Percentiles rank a stretch among this genome's conserved stretches.
These are phyloP conservation scores for Homalodisca vitripennis DNA, from an alignment of 1,140 invertebrate species.

Conservation along the genomic window DNA sequence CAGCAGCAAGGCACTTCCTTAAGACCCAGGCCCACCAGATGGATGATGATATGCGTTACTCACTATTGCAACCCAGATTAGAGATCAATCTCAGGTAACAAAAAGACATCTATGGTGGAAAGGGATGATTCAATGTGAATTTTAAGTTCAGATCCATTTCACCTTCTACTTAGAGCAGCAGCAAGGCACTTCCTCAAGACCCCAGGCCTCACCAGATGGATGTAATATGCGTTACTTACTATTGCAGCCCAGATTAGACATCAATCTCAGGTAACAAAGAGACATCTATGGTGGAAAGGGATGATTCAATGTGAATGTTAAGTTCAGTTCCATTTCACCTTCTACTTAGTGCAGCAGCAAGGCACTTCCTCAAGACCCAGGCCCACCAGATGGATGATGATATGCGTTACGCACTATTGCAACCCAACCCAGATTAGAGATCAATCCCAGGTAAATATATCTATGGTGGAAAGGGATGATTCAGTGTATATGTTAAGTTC, in stretches of 20 bases:
- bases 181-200: constrained; percentile 92
- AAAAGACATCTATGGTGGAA: constrained; percentile 34
- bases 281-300: no score
- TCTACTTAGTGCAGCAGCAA: no score
- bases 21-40: constrained; percentile 83
- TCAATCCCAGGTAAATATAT: constrained; percentile 79
- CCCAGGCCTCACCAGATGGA: constrained; percentile 78
- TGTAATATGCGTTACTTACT: constrained; percentile 81
- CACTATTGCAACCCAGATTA: constrained; percentile 84
- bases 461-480: neutral
- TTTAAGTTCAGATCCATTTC: no score
- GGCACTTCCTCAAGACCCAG: no score
- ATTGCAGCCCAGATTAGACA: constrained; percentile 86
- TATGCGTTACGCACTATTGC: no score
- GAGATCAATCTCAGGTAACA: constrained; percentile 92
- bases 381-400: no score
- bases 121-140: no score
- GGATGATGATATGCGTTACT: constrained; percentile 81
- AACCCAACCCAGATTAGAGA: constrained; percentile 88
- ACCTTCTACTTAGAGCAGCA: no score
- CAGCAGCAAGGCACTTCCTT: constrained; percentile 91
- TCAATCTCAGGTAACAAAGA: no score
- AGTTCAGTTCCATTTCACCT: no score
- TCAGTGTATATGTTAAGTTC: no score
- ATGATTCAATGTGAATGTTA: no score